Conservation (phyloP, 2,888 invertebrate species). For the Agrotis ipsilon region DNA sequence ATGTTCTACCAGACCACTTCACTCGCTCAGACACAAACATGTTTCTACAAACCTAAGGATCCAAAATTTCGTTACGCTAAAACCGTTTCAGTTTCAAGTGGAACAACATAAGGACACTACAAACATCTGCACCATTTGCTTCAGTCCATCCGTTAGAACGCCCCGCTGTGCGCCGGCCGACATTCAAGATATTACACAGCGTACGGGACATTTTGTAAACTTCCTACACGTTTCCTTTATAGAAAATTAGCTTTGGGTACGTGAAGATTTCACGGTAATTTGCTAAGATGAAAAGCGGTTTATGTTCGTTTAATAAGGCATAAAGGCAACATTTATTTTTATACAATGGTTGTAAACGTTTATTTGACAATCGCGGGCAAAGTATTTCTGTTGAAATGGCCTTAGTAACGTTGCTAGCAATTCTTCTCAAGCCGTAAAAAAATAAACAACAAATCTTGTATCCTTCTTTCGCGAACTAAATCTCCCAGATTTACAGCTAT, state of each 20-base stretch:
- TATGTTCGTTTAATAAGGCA: constrained; percentile 5
- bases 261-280: constrained; percentile 31
- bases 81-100: constrained; percentile 27
- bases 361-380: constrained; percentile 7
- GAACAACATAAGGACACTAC: constrained; percentile 42
- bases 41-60: constrained; percentile 3
- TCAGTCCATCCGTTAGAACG: constrained; percentile 32
- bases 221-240: constrained; percentile 14
- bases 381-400: constrained; percentile 12
- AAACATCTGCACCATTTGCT: constrained; percentile 58
- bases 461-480: constrained; percentile 22
- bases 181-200: constrained; percentile 31
- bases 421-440: constrained; percentile 17
- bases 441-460: constrained; percentile 27
- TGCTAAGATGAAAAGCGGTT: constrained; percentile 14
- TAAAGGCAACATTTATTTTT: constrained; percentile 8
- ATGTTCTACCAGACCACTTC: background rate
- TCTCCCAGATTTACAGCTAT: constrained; percentile 46
- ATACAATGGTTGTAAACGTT: constrained; percentile 12
- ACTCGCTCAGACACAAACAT: background rate
- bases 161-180: background rate
- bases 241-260: constrained; percentile 25
- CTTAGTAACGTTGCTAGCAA: constrained; percentile 3
- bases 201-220: constrained; percentile 26
- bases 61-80: constrained; percentile 30